Conservation (phyloP, 2,797 vertebrate species). For the Tapera naevia region DNA sequence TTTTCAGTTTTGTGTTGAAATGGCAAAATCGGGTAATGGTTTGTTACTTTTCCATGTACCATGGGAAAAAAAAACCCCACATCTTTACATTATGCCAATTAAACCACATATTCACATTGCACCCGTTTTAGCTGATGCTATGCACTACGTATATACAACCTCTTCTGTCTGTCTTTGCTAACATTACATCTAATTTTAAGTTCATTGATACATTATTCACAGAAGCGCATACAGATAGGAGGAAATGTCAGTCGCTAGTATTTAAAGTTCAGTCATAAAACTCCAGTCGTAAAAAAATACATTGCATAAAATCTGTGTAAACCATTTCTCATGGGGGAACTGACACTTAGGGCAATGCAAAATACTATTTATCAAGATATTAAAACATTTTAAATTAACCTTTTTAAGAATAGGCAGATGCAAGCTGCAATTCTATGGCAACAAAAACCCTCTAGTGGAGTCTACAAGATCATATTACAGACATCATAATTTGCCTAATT, state of each 20-base stretch:
- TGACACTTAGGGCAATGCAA: slow-evolving; percentile 5
- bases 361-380: slow-evolving; percentile 39
- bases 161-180: slow-evolving; percentile 37
- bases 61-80: background rate
- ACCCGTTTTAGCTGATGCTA: background rate
- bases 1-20: slow-evolving; percentile 7
- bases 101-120: background rate
- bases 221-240: slow-evolving; percentile 17
- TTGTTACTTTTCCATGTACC: background rate
- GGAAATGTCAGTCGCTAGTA: slow-evolving; percentile 51
- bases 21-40: background rate
- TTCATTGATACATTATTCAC: slow-evolving; percentile 34
- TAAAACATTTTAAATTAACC: background rate
- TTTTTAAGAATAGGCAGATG: background rate
- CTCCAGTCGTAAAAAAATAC: slow-evolving; percentile 18
- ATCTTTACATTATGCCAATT: background rate
- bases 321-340: background rate
- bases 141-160: background rate
- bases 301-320: slow-evolving; percentile 35
- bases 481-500: slow-evolving; percentile 31
- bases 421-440: background rate
- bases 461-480: slow-evolving; percentile 1
- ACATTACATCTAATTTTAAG: slow-evolving; percentile 27
- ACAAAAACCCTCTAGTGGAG: background rate
- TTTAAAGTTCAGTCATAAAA: slow-evolving; percentile 63